Conservation (phyloP, 2,797 vertebrate genomes). For the Helicolenus hilgendorfi region DNA sequence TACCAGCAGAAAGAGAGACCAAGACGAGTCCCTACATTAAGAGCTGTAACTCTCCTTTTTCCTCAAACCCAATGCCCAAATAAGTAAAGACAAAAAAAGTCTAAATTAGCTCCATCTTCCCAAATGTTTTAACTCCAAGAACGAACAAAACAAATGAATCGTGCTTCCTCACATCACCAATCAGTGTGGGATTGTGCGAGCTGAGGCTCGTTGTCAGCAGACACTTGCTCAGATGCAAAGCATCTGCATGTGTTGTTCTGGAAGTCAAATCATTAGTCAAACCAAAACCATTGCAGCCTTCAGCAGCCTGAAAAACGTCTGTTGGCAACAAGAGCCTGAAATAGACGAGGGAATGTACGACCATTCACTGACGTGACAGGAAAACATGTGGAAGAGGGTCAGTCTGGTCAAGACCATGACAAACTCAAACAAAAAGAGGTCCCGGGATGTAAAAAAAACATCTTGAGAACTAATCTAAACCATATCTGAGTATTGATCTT, state of each 20-base stretch:
- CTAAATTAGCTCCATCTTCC: background rate
- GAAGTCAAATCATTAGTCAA: constrained; percentile 81
- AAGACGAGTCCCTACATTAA: background rate
- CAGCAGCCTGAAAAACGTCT: constrained; percentile 16
- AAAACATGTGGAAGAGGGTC: background rate
- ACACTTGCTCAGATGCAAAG: constrained; percentile 75
- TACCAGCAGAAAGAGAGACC: background rate
- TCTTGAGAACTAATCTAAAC: background rate
- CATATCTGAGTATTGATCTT: constrained; percentile 80
- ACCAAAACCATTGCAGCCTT: constrained; percentile 38
- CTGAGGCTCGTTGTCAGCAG: constrained; percentile 13
- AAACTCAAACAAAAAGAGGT: background rate
- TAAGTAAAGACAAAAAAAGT: background rate
- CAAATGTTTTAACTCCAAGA: background rate
- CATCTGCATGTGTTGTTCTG: constrained; percentile 44
- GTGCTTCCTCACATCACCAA: background rate
- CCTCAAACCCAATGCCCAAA: too few species aligned
- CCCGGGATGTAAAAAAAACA: background rate
- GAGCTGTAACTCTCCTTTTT: background rate
- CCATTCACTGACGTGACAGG: background rate
- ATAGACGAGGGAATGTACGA: background rate
- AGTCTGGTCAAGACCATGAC: background rate
- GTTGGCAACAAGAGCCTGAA: background rate
- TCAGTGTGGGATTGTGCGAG: constrained; percentile 9
- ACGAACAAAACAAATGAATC: background rate